Evolutionary conservation across 2,888 invertebrate genomes (phyloP).

Genomic region (Pseudoips prasinana): DNA sequence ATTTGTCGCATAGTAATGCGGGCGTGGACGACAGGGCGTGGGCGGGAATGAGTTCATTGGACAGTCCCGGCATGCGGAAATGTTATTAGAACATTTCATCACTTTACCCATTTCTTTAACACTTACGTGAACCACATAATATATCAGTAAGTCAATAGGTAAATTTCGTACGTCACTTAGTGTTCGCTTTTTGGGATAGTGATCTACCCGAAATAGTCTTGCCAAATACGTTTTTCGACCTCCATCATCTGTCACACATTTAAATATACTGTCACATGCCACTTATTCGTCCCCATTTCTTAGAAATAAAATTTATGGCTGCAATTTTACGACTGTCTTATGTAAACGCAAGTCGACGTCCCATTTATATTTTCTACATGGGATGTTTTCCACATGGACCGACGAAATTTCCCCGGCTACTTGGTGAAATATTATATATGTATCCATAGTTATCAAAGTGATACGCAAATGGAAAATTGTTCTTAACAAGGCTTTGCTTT

Average conservation of each 20-base stretch:
- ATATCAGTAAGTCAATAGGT: neutral
- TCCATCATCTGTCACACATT: too few species aligned
- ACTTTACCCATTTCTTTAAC: slow-evolving; percentile 24
- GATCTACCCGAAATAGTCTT: neutral
- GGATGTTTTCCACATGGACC: too few species aligned
- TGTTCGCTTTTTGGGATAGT: neutral
- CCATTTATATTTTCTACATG: too few species aligned
- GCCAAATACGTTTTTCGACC: slow-evolving; percentile 8
- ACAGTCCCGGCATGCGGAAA: slow-evolving; percentile 72
- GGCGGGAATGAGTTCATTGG: slow-evolving; percentile 67
- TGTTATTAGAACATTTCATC: slow-evolving; percentile 38
- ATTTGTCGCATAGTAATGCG: slow-evolving; percentile 47
- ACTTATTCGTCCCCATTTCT: slow-evolving; percentile 17
- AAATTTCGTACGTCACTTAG: too few species aligned
- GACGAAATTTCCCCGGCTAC: too few species aligned
- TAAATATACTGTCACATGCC: slow-evolving; percentile 15
- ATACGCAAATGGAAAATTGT: too few species aligned
- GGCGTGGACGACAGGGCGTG: slow-evolving; percentile 44
- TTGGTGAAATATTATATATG: too few species aligned
- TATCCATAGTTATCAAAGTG: too few species aligned
- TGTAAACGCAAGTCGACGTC: slow-evolving; percentile 39
- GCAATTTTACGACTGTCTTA: slow-evolving; percentile 39
- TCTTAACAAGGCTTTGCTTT: too few species aligned
- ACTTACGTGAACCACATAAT: slow-evolving; percentile 5
- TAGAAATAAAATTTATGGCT: slow-evolving; percentile 21